Percentiles rank a stretch among this genome's conserved stretches.
phyloP scores from a whole-genome alignment of 2,888 invertebrate genomes.

The Griposia aprilina region DNA sequence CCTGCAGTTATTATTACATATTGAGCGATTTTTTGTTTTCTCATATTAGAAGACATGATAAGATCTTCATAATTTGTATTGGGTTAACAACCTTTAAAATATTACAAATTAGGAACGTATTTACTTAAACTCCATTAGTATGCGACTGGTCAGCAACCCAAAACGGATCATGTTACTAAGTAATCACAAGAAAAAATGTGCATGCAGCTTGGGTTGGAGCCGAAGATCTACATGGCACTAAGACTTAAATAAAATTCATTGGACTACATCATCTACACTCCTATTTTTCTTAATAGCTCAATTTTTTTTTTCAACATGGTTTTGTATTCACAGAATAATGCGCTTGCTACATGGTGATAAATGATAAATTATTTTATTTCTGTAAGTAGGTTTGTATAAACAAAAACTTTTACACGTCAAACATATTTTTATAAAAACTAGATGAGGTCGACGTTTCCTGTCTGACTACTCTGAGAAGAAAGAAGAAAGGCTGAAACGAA shows the following conservation, averaged over 20 bases:
- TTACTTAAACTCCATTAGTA: slow-evolving; percentile 2
- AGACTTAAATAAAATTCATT: not conserved
- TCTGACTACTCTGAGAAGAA: no score
- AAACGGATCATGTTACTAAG: not conserved
- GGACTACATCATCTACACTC: not conserved
- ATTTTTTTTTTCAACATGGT: not conserved
- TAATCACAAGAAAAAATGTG: not conserved
- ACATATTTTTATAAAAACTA: no score
- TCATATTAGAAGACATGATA: slow-evolving; percentile 21
- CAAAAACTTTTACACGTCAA: no score
- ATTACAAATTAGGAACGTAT: slow-evolving; percentile 8
- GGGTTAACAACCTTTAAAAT: slow-evolving; percentile 38
- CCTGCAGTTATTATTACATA: slow-evolving; percentile 8
- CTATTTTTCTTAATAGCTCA: not conserved
- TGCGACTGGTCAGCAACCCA: not conserved
- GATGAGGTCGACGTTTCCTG: no score
- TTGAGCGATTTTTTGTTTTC: not conserved
- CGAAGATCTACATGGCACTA: not conserved
- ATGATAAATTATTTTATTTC: not conserved
- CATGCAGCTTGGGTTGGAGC: not conserved
- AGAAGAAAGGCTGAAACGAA: no score
- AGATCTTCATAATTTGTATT: slow-evolving; percentile 11
- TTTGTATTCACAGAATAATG: not conserved
- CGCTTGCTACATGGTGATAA: not conserved
- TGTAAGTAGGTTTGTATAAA: no score